Evolutionary conservation across 2,113 vertebrate species (phyloP).

Genomic region (Pseudopipra pipra): DNA sequence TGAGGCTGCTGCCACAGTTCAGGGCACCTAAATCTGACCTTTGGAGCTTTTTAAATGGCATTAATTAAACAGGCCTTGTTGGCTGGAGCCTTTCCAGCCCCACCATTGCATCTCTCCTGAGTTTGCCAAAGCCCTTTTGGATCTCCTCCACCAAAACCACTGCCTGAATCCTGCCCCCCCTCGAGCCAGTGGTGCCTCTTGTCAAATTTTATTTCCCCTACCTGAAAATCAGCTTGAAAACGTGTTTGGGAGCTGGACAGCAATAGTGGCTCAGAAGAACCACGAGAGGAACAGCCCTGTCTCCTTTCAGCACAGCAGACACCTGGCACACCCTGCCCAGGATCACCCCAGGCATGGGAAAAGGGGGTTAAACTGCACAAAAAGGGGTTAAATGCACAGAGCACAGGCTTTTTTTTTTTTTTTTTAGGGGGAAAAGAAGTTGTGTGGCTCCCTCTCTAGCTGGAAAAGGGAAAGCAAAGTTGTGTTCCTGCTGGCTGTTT

Average conservation of each 20-base stretch:
- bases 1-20: neutral
- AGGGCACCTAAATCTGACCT: neutral
- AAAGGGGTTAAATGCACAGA: neutral
- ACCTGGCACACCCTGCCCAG: neutral
- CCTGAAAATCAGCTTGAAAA: neutral
- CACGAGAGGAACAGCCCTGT: neutral
- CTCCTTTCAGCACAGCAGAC: neutral
- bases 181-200: accelerated
- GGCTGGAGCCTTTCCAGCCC: neutral
- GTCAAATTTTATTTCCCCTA: neutral
- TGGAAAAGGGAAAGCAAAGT: slow-evolving; percentile 4
- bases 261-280: neutral
- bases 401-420: neutral
- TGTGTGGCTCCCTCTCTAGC: slow-evolving; percentile 9
- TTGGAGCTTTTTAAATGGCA: neutral
- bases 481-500: neutral
- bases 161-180: neutral
- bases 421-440: neutral
- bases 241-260: neutral
- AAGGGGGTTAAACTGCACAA: neutral
- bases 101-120: neutral
- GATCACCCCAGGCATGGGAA: neutral
- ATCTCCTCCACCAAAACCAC: neutral
- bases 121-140: neutral
- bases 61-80: neutral